Percentiles rank a stretch among this genome's conserved stretches.
Conservation (phyloP, 2,797 vertebrate genomes). For the Cuculus canorus region DNA sequence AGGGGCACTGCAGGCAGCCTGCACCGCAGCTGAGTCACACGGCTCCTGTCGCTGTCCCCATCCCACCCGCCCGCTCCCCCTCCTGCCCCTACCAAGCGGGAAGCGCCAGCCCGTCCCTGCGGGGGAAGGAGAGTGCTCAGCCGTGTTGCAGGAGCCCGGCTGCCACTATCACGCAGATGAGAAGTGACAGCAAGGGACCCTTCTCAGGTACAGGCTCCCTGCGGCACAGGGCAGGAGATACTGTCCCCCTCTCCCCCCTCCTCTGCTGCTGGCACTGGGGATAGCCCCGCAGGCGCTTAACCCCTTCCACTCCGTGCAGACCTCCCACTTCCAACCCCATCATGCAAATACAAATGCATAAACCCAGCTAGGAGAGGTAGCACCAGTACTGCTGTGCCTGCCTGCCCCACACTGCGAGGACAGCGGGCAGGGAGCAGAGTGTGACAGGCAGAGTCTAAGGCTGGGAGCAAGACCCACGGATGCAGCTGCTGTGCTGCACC, state of each 20-base stretch:
- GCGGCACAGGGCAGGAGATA: neutral
- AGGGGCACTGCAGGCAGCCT: neutral
- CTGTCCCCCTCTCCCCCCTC: neutral
- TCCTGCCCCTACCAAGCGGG: neutral
- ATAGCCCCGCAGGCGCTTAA: conserved; percentile 1
- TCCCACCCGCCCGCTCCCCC: neutral
- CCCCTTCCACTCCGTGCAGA: neutral
- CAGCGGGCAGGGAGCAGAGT: neutral
- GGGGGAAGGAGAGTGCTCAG: conserved; percentile 56
- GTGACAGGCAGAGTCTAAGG: neutral
- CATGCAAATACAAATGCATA: neutral
- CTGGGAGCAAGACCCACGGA: neutral
- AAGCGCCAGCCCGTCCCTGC: conserved; percentile 30
- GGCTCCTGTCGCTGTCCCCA: neutral
- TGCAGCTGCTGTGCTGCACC: neutral
- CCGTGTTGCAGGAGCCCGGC: conserved; percentile 39
- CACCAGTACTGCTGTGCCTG: neutral
- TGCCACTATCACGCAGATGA: conserved; percentile 27
- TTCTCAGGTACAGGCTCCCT: conserved; percentile 54
- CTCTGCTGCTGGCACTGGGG: neutral
- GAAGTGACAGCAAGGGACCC: conserved; percentile 65
- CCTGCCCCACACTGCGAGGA: neutral
- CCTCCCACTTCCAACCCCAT: too few species aligned
- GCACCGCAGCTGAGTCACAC: neutral
- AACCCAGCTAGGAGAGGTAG: accelerated